These are phyloP conservation scores for Holotrichia oblita DNA, from an alignment of 1,140 invertebrate genomes.

Conservation along the genomic window DNA sequence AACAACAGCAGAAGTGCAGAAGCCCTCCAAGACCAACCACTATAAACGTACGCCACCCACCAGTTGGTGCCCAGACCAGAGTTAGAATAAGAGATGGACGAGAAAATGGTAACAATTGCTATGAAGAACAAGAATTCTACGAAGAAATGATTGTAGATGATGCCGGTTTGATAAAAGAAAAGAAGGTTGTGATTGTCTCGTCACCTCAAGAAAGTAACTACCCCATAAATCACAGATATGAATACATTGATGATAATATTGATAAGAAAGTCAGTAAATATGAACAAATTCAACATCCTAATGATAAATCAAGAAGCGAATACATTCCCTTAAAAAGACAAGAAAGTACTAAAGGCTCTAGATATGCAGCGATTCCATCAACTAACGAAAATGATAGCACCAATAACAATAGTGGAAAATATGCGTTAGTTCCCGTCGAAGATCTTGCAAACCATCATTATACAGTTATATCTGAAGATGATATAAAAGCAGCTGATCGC, in stretches of 20 bases:
- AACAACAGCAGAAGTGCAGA: constrained; percentile 58
- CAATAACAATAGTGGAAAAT: constrained; percentile 56
- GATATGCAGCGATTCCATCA: constrained; percentile 56
- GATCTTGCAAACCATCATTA: constrained; percentile 41
- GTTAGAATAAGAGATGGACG: constrained; percentile 44
- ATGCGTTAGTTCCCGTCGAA: constrained; percentile 61
- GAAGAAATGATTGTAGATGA: constrained; percentile 60
- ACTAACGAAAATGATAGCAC: constrained; percentile 40
- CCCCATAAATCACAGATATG: constrained; percentile 9
- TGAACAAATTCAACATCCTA: constrained; percentile 43
- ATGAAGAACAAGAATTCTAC: constrained; percentile 59
- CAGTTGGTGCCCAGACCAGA: constrained; percentile 55
- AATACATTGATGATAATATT: constrained; percentile 22
- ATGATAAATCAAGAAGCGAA: constrained; percentile 61
- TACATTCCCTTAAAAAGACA: constrained; percentile 62
- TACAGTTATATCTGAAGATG: constrained; percentile 45
- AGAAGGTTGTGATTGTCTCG: constrained; percentile 56
- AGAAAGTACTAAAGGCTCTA: constrained; percentile 16
- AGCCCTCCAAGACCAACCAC: constrained; percentile 52
- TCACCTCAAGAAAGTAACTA: constrained; percentile 41
- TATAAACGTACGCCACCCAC: constrained; percentile 51
- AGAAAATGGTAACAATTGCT: constrained; percentile 42
- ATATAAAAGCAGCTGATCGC: constrained; percentile 40
- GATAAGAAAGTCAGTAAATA: constrained; percentile 44
- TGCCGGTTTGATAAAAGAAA: constrained; percentile 56